Evolutionary conservation across 2,888 invertebrate genomes (phyloP), one percentile per base, ranked within the genome.

Genomic region (Margaritifera margaritifera): DNA sequence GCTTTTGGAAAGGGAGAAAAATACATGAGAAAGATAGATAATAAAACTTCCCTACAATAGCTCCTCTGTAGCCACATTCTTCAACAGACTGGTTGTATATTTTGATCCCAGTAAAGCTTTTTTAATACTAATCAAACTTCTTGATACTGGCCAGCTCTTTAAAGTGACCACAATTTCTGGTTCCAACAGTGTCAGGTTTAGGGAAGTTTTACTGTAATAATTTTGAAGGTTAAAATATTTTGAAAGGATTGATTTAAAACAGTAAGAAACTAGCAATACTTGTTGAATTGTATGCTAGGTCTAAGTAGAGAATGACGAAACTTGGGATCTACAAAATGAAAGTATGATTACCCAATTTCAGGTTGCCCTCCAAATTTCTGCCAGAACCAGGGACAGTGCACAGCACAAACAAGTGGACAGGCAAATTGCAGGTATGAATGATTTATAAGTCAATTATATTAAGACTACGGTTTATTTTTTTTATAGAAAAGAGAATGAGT

Each of bases 321-420:
- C 6, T 69, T n/a, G 60, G 27, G 50, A 53, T 58, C 27, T 20
- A 42, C 18, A 22, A 68, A 53, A 57, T 51, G 42, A 19, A 56
- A 6, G 55, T 52, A 42, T 1, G 4, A 42, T 42, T 42, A 42
- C 42, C 42, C 57, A 5, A 31, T 71, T 66, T 31, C 59, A 71
- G 75, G 68, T 24, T 83, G 82, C 62, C 68, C 72, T 56, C 62
- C 60, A 53, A 78, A 76, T 62, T 81, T 76, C 71, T 86, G 86
- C 70, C 77, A 74, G 64, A 82, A 83, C 72, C 79, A 80, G 25
- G 83, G 81, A 51, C 68, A 61, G 1, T 86, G 86, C 66, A 62
- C 63, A 3, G 25, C 55, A 3, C 69, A 62, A 42, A 62, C 64
- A 11, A 71, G 63, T 31, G 71, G 71, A 58, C 72, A 78, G 6